These are phyloP conservation scores for Acinonyx jubatus DNA, from an alignment of 2,113 vertebrate genomes.

Conservation along the genomic window DNA sequence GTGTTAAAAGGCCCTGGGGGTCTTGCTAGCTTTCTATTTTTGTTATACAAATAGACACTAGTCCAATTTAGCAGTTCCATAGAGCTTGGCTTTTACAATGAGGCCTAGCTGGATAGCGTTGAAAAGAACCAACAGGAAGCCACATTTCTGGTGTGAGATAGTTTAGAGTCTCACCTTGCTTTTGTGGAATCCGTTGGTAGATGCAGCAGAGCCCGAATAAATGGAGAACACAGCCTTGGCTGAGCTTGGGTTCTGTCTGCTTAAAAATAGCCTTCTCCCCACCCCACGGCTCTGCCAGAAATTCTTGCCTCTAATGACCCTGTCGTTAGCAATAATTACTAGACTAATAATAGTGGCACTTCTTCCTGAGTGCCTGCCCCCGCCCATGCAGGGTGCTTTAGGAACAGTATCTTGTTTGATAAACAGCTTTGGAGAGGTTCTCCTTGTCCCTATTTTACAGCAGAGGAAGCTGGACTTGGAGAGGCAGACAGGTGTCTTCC, in stretches of 20 bases:
- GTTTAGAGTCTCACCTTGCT: neutral
- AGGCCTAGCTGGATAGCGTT: neutral
- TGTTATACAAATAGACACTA: neutral
- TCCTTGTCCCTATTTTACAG: neutral
- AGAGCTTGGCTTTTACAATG: neutral
- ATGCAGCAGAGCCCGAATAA: neutral
- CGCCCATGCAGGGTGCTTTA: fast-evolving
- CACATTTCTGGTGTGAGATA: neutral
- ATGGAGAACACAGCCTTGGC: neutral
- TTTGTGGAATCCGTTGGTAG: neutral
- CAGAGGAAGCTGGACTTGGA: neutral
- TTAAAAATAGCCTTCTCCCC: neutral
- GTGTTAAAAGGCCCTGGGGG: neutral
- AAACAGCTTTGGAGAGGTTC: neutral
- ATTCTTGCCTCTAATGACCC: neutral
- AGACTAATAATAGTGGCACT: neutral
- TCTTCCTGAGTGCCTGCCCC: neutral
- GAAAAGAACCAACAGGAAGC: neutral
- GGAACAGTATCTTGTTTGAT: neutral
- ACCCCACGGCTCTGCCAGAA: neutral
- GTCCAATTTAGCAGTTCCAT: neutral
- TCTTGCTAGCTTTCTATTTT: neutral
- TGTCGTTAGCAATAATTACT: neutral
- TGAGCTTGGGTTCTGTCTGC: neutral
- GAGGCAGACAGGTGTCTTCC: neutral